These are phyloP conservation scores for Polypedilum pembai DNA, from an alignment of 1,140 invertebrate genomes.

Conservation along the genomic window DNA sequence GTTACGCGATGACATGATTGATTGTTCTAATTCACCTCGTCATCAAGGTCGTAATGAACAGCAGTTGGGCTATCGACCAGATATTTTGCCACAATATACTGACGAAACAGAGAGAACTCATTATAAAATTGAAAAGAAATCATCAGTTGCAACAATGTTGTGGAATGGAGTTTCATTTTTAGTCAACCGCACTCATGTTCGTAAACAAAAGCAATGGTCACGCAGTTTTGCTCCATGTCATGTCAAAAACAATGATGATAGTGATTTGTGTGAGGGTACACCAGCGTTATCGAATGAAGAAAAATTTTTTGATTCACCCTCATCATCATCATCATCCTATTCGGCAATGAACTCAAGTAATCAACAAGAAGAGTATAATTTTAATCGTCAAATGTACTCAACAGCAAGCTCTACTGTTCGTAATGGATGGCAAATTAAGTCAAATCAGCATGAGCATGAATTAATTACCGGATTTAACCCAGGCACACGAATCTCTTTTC, in stretches of 20 bases:
- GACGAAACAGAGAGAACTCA: slow-evolving; percentile 31
- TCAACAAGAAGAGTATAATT: slow-evolving; percentile 28
- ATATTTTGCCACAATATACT: slow-evolving; percentile 41
- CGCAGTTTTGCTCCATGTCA: slow-evolving; percentile 49
- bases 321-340: neutral
- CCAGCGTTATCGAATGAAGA: slow-evolving; percentile 37
- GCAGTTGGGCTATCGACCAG: slow-evolving; percentile 39
- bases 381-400: slow-evolving; percentile 3
- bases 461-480: slow-evolving; percentile 33
- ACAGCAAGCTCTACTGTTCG: neutral
- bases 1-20: slow-evolving; percentile 34
- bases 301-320: slow-evolving; percentile 40
- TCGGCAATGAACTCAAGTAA: slow-evolving; percentile 29
- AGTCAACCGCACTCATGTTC: slow-evolving; percentile 45
- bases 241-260: slow-evolving; percentile 33
- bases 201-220: slow-evolving; percentile 46
- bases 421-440: neutral
- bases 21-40: slow-evolving; percentile 18
- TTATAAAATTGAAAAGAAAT: slow-evolving; percentile 45
- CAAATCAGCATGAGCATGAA: slow-evolving; percentile 23
- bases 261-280: slow-evolving; percentile 34
- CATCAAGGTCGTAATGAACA: slow-evolving; percentile 10
- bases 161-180: slow-evolving; percentile 49
- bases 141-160: slow-evolving; percentile 52
- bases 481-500: slow-evolving; percentile 53